Percentiles rank a stretch among this genome's conserved stretches.
phyloP scores from a whole-genome alignment of 1,140 invertebrate species.

The Teleopsis dalmanni region DNA sequence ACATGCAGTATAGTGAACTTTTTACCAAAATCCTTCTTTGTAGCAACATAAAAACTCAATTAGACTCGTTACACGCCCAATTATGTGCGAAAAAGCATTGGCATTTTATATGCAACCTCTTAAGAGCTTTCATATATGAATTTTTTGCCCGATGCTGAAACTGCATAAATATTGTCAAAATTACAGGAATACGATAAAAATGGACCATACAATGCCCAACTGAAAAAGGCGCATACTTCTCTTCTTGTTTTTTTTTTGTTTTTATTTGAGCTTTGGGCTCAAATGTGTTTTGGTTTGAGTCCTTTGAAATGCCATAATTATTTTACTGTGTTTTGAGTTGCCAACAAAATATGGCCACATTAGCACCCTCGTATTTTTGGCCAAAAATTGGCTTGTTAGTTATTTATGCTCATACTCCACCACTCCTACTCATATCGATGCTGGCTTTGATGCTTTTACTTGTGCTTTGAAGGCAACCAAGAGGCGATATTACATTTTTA shows the following conservation, averaged over 20 bases:
- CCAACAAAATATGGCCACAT: slow-evolving; percentile 23
- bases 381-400: slow-evolving; percentile 22
- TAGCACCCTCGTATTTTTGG: slow-evolving; percentile 20
- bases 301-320: slow-evolving; percentile 7
- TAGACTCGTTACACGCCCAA: slow-evolving; percentile 45
- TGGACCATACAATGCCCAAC: too few species aligned
- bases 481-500: too few species aligned
- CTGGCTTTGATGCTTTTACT: not conserved
- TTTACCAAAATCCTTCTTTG: slow-evolving; percentile 16
- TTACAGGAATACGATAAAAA: too few species aligned
- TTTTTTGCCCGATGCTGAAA: too few species aligned
- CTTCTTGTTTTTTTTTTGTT: too few species aligned
- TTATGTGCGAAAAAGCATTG: slow-evolving; percentile 17
- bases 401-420: slow-evolving; percentile 7
- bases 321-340: slow-evolving; percentile 5
- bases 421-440: not conserved
- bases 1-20: slow-evolving; percentile 7
- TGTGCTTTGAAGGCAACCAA: not conserved
- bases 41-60: slow-evolving; percentile 44
- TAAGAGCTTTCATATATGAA: too few species aligned
- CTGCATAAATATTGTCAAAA: too few species aligned
- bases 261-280: too few species aligned
- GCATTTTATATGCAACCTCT: too few species aligned
- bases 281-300: too few species aligned
- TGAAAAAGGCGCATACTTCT: too few species aligned